A percentile compares a stretch with the other conserved stretches of the same genome.
These are phyloP conservation scores for Oryctes rhinoceros DNA, from an alignment of 1,140 invertebrate genomes.

Conservation along the genomic window DNA sequence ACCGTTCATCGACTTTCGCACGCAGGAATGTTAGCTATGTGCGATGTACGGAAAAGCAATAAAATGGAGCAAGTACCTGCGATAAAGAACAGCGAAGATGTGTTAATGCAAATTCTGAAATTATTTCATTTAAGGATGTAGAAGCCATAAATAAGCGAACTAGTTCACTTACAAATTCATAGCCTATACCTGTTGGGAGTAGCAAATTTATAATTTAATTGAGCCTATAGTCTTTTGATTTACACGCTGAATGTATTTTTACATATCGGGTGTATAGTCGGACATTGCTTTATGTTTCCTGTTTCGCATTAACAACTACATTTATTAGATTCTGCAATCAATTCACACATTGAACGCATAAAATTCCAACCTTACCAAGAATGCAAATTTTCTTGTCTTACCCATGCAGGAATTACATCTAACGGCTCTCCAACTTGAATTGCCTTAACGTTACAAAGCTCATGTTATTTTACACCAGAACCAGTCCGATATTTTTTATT, in stretches of 20 bases:
- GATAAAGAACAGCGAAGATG: not conserved
- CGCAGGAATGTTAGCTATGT: too few species aligned
- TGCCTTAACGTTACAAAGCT: not conserved
- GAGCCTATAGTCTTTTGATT: constrained; percentile 24
- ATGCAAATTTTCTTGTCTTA: constrained; percentile 31
- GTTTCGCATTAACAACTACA: constrained; percentile 21
- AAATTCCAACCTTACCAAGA: constrained; percentile 13
- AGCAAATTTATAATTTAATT: constrained; percentile 27
- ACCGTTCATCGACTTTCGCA: too few species aligned
- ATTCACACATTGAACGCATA: not conserved
- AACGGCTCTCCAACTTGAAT: constrained; percentile 1
- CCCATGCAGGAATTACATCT: constrained; percentile 17
- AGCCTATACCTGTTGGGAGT: not conserved
- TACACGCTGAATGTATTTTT: not conserved
- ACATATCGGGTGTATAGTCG: not conserved
- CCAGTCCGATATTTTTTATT: constrained; percentile 18
- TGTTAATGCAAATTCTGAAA: constrained; percentile 2
- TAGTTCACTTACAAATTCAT: constrained; percentile 35
- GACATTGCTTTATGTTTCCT: constrained; percentile 24
- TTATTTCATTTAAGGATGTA: not conserved
- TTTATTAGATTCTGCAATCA: constrained; percentile 22
- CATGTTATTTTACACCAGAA: constrained; percentile 27
- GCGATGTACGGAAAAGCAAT: too few species aligned
- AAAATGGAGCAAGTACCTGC: not conserved
- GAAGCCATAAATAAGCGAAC: not conserved